These are phyloP conservation scores for Zelostemma sp. DNA, from an alignment of 1,140 invertebrate genomes.

Conservation along the genomic window DNA sequence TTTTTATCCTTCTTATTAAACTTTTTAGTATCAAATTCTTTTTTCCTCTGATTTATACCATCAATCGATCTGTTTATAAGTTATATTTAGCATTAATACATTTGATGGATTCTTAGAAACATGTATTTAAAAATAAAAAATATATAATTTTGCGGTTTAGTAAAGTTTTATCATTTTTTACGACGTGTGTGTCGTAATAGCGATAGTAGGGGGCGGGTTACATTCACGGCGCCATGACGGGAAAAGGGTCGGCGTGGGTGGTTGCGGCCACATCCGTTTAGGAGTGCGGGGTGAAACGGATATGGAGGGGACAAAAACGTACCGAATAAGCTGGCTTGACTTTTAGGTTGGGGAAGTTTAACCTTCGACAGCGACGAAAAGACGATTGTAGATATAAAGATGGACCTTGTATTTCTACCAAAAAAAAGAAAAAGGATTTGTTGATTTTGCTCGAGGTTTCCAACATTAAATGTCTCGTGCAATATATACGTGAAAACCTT, in stretches of 20 bases:
- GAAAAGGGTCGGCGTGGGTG: conserved; percentile 7
- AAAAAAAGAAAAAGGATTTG: not conserved
- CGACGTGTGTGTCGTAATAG: conserved; percentile 4
- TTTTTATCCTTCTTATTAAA: too few relatives aligned
- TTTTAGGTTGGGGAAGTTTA: conserved; percentile 1
- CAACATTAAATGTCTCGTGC: not conserved
- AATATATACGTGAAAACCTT: too few relatives aligned
- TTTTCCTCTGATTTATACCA: too few relatives aligned
- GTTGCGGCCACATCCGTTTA: conserved; percentile 4
- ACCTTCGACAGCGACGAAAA: conserved; percentile 1
- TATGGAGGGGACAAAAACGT: conserved; percentile 8
- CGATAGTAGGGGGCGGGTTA: conserved; percentile 28
- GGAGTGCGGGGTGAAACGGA: not conserved
- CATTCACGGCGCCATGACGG: not conserved
- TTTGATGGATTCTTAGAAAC: too few relatives aligned
- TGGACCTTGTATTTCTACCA: not conserved
- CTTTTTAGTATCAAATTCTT: too few relatives aligned
- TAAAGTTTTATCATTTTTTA: not conserved
- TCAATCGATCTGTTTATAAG: too few relatives aligned
- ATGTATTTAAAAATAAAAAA: not conserved
- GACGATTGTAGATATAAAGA: not conserved
- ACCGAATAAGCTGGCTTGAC: conserved; percentile 4
- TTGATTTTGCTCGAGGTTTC: not conserved
- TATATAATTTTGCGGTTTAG: not conserved
- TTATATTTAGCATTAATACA: too few relatives aligned